Evolutionary conservation across 1,140 invertebrate species (phyloP).

Genomic region (Drosophila punjabiensis): DNA sequence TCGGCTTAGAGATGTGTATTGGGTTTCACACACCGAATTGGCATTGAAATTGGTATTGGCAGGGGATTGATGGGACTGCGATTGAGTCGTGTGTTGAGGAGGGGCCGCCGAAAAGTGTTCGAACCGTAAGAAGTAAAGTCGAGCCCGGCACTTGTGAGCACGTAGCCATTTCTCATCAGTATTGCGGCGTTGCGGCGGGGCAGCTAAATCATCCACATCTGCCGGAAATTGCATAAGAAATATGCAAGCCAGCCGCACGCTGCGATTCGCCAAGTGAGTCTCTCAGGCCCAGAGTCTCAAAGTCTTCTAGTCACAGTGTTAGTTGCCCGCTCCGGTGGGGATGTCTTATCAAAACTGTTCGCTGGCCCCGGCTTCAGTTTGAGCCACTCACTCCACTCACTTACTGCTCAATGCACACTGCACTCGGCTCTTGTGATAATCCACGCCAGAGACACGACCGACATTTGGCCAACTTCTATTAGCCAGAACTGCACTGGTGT

Average conservation of each 20-base stretch:
- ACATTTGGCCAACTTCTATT: slow-evolving; percentile 74
- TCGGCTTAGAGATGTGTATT: slow-evolving; percentile 18
- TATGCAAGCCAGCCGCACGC: slow-evolving; percentile 68
- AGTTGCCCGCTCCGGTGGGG: slow-evolving; percentile 15
- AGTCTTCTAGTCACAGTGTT: slow-evolving; percentile 8
- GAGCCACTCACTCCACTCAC: slow-evolving; percentile 37
- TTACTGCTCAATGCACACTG: slow-evolving; percentile 1
- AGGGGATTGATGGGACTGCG: slow-evolving; percentile 28
- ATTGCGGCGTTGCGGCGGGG: slow-evolving; percentile 29
- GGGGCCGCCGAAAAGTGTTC: slow-evolving; percentile 3
- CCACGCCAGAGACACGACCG: slow-evolving; percentile 69
- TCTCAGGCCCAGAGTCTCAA: slow-evolving; percentile 1
- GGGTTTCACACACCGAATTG: slow-evolving; percentile 30
- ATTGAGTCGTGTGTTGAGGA: slow-evolving; percentile 24
- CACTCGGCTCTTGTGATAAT: slow-evolving; percentile 60
- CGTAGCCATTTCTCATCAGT: slow-evolving; percentile 68
- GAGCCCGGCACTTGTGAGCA: slow-evolving; percentile 43
- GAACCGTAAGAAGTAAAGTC: slow-evolving; percentile 14
- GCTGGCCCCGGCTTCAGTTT: slow-evolving; percentile 32
- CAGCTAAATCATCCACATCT: slow-evolving; percentile 80
- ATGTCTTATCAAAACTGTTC: slow-evolving; percentile 54
- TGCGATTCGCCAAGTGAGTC: slow-evolving; percentile 44
- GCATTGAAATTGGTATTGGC: slow-evolving; percentile 25
- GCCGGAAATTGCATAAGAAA: slow-evolving; percentile 83
- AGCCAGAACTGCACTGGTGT: slow-evolving; percentile 35